Evolutionary conservation across 2,888 invertebrate species (phyloP).

Genomic region (Xestia xanthographa): DNA sequence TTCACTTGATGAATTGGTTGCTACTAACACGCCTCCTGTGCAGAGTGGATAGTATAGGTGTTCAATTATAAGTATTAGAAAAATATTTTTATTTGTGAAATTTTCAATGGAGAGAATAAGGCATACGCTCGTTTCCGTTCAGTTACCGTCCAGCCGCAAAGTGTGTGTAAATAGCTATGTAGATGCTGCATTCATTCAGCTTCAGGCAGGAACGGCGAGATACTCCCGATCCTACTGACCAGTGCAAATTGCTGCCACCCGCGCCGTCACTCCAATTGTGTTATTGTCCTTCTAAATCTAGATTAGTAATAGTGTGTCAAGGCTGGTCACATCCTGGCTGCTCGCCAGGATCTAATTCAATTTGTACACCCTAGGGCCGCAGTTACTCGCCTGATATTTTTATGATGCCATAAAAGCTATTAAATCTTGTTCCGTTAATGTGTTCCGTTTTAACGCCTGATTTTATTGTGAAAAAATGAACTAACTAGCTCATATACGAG

Average conservation of each 20-base stretch:
- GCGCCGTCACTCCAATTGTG: conserved; percentile 47
- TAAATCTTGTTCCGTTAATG: conserved; percentile 77
- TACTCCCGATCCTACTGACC: conserved; percentile 1
- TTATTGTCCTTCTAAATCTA: conserved; percentile 70
- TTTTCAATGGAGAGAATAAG: not conserved
- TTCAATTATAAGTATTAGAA: not conserved
- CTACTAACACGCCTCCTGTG: not conserved
- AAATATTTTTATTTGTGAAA: not conserved
- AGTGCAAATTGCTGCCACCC: conserved; percentile 21
- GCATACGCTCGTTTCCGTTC: not conserved
- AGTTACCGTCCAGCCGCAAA: not conserved
- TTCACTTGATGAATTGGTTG: conserved; percentile 7
- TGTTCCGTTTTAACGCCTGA: conserved; percentile 71
- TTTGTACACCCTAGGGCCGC: conserved; percentile 75
- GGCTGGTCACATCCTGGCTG: conserved; percentile 73
- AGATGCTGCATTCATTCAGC: not conserved
- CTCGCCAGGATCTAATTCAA: conserved; percentile 81
- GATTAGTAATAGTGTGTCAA: conserved; percentile 69
- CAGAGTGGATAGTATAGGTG: no score
- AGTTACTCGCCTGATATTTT: conserved; percentile 74
- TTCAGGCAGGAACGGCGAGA: not conserved
- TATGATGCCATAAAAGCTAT: conserved; percentile 78
- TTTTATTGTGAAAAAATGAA: conserved; percentile 64
- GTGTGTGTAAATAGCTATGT: conserved; percentile 13
- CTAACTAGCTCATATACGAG: conserved; percentile 57